Evolutionary conservation across 2,888 invertebrate species (phyloP).

Genomic region (Xylota segnis): DNA sequence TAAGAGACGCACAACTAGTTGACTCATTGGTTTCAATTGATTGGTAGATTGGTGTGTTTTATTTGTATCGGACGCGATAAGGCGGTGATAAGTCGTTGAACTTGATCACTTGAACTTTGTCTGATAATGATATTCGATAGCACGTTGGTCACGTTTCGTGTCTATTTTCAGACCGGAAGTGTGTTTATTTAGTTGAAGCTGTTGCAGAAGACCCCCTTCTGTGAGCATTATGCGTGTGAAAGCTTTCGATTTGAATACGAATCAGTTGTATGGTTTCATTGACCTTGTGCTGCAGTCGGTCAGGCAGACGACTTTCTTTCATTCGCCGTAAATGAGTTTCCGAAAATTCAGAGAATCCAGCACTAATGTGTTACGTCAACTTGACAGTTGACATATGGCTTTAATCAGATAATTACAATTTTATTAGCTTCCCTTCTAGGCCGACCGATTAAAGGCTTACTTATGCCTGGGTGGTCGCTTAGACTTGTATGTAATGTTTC

Average conservation of each 20-base stretch:
- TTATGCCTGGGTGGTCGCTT: not conserved
- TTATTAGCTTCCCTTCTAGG: slow-evolving; percentile 55
- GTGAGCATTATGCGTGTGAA: slow-evolving; percentile 3
- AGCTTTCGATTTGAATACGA: slow-evolving; percentile 30
- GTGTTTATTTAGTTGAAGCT: not conserved
- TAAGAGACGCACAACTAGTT: slow-evolving; percentile 45
- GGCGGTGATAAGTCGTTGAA: slow-evolving; percentile 26
- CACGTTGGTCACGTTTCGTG: slow-evolving; percentile 58
- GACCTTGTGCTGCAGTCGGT: slow-evolving; percentile 37
- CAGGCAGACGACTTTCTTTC: slow-evolving; percentile 6
- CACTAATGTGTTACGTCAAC: slow-evolving; percentile 1
- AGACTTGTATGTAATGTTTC: not conserved
- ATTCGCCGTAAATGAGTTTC: slow-evolving; percentile 1
- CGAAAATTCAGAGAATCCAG: not conserved
- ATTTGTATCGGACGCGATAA: slow-evolving; percentile 29
- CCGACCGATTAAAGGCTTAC: slow-evolving; percentile 50
- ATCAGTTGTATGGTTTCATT: slow-evolving; percentile 33
- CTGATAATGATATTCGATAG: slow-evolving; percentile 21
- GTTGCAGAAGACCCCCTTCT: not conserved
- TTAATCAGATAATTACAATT: slow-evolving; percentile 42
- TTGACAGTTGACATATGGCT: slow-evolving; percentile 13
- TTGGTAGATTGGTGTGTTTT: slow-evolving; percentile 48
- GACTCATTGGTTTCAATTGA: slow-evolving; percentile 48
- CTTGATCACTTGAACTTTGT: slow-evolving; percentile 57
- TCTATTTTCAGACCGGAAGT: slow-evolving; percentile 53